Conservation (phyloP, 2,888 invertebrate species). For the Cantharis nigra region DNA sequence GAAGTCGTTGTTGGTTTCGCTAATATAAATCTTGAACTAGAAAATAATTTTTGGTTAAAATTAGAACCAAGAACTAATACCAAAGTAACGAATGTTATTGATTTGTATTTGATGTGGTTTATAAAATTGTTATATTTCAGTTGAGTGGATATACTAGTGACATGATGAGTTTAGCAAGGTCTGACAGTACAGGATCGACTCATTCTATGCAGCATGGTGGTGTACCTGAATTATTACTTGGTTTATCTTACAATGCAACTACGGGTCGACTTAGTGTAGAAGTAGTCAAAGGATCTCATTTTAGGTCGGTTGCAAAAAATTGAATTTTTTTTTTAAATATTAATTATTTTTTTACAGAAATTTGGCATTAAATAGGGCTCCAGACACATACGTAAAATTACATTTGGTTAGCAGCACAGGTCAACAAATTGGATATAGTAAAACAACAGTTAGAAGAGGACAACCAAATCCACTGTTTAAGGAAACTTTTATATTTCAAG, state of each 20-base stretch:
- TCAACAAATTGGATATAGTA: conserved; percentile 90
- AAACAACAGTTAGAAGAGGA: conserved; percentile 88
- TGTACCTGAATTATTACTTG: conserved; percentile 86
- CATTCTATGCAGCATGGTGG: conserved; percentile 90
- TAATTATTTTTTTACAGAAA: conserved; percentile 62
- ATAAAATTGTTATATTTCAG: conserved; percentile 44
- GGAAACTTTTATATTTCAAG: conserved; percentile 95
- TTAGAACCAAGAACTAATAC: conserved; percentile 73
- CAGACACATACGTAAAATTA: conserved; percentile 93
- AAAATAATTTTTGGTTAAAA: conserved; percentile 88
- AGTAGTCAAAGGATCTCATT: conserved; percentile 78
- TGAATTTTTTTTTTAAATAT: too few relatives aligned
- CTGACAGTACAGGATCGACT: conserved; percentile 92
- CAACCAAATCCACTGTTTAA: conserved; percentile 96
- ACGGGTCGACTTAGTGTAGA: conserved; percentile 93
- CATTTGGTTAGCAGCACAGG: conserved; percentile 90
- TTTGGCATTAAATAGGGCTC: conserved; percentile 77
- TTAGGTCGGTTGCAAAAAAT: conserved; percentile 37
- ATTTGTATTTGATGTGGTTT: not conserved
- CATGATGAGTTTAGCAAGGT: conserved; percentile 79
- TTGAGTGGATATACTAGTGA: conserved; percentile 63
- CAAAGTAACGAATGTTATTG: conserved; percentile 52
- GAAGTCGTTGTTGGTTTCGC: conserved; percentile 91
- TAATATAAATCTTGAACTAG: conserved; percentile 85
- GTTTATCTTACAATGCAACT: conserved; percentile 89